Percentiles rank a stretch among this genome's conserved stretches.
Conservation (phyloP, 2,797 vertebrate genomes). For the Tragopan temminckii region DNA sequence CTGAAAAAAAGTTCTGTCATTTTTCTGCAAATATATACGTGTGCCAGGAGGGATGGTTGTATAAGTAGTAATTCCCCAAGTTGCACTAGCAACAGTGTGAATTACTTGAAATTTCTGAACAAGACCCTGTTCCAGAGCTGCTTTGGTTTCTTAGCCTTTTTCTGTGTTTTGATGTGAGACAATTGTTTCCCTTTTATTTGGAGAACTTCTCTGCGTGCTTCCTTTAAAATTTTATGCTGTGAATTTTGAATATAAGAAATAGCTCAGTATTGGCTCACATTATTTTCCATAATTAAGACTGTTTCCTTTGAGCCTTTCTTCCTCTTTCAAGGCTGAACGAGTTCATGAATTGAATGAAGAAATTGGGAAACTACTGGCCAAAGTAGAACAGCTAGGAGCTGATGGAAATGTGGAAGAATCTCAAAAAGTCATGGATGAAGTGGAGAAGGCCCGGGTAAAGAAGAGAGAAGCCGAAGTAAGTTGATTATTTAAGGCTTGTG, state of each 20-base stretch:
- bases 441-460: slow-evolving; percentile 93
- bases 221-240: not conserved
- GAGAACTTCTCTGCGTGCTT: not conserved
- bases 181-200: not conserved
- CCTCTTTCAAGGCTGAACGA: slow-evolving; percentile 89
- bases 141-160: not conserved
- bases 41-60: not conserved
- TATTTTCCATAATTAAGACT: not conserved
- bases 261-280: not conserved
- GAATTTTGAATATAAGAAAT: not conserved
- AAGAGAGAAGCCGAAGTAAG: slow-evolving; percentile 97
- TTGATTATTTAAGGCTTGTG: not conserved
- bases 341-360: slow-evolving; percentile 98
- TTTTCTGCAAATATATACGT: not conserved
- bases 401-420: slow-evolving; percentile 98
- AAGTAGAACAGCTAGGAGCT: slow-evolving; percentile 94
- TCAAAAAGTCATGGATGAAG: slow-evolving; percentile 96
- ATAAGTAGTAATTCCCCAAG: not conserved
- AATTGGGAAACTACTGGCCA: slow-evolving; percentile 96
- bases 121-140: not conserved
- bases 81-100: not conserved
- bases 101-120: not conserved
- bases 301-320: not conserved
- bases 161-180: not conserved
- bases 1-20: not conserved